Base-by-base conservation (phyloP, 2,113 vertebrate genomes). In the Cephalopholis sonnerati region DNA sequence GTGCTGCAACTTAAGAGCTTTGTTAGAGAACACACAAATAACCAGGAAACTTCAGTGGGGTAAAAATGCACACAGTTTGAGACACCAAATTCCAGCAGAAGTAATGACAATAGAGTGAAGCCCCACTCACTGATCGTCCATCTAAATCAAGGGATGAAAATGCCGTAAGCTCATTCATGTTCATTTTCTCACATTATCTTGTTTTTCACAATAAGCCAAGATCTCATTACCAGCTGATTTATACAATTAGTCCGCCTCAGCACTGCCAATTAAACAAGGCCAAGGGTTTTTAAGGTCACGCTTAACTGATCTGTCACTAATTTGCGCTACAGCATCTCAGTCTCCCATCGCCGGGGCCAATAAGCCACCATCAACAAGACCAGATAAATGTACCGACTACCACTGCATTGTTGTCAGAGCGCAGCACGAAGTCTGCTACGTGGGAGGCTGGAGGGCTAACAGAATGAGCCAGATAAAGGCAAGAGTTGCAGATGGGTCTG, bases 201-300 rank as follows among this genome's bases (percentile, higher is more conserved):
- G 92, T 95, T 95, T 95, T 95, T 96, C 93, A 95, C 96, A 96
- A 94, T 94, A 96, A 95, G 91, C 93, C 90, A 94, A 92, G 94
- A 96, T 96, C 94, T 97, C 95, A 96, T 97, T 97, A 97, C 94
- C 91, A 95, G 93, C 78, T 96, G 94, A 97, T 96, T 97, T 96
- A 96, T 92, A 95, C 95, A 96, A 97, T 95, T 97, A 95, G 89
- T 93, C 92, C 87, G 91, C 93, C 95, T 96, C 93, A 89, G 91
- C 95, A 93, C 90, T 94, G 96, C 95, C 95, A 96, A 97, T 97
- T 96, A 97, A 96, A 96, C 94, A 95, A 96, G 94, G 95, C 95
- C 95, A 96, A 94, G 95, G 94, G 92, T 90, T 96, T 96, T 93
- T 96, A 95, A 96, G 95, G 95, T 96, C 95, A 95, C 69, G 93